phyloP scores from a whole-genome alignment of 2,888 invertebrate genomes.

The Oscheius sp. region DNA sequence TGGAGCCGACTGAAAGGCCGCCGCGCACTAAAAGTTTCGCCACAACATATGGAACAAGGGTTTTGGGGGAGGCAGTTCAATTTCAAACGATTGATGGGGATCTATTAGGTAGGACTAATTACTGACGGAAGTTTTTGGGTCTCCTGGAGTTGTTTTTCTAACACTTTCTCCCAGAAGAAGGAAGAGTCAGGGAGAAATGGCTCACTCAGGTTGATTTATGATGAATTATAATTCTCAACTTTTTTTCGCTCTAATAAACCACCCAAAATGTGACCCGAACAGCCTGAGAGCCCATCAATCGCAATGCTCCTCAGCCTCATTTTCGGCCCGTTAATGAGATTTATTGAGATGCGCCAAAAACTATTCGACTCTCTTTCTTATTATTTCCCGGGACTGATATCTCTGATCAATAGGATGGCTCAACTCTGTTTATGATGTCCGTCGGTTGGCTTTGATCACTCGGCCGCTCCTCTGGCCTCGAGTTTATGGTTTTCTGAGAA shows the following conservation, averaged over 20 bases:
- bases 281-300: constrained; percentile 3
- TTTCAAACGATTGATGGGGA: neutral
- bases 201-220: too few species aligned
- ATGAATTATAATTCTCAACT: too few species aligned
- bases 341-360: neutral
- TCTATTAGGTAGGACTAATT: neutral
- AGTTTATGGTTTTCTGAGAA: constrained; percentile 1
- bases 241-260: too few species aligned
- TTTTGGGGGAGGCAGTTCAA: neutral
- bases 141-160: neutral
- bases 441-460: neutral
- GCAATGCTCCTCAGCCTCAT: neutral
- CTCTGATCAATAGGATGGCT: neutral
- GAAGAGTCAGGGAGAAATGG: too few species aligned
- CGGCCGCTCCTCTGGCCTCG: constrained; percentile 10
- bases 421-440: neutral
- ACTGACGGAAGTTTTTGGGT: too few species aligned
- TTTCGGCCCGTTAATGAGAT: neutral
- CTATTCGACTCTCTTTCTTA: neutral
- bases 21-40: constrained; percentile 31
- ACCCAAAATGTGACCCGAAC: too few species aligned
- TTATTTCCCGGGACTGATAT: neutral
- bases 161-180: neutral
- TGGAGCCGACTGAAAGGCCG: constrained; percentile 29
- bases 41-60: constrained; percentile 28